A percentile compares a stretch with the other conserved stretches of the same genome.
Conservation (phyloP, 2,888 invertebrate genomes). For the Heteropelma amictum region DNA sequence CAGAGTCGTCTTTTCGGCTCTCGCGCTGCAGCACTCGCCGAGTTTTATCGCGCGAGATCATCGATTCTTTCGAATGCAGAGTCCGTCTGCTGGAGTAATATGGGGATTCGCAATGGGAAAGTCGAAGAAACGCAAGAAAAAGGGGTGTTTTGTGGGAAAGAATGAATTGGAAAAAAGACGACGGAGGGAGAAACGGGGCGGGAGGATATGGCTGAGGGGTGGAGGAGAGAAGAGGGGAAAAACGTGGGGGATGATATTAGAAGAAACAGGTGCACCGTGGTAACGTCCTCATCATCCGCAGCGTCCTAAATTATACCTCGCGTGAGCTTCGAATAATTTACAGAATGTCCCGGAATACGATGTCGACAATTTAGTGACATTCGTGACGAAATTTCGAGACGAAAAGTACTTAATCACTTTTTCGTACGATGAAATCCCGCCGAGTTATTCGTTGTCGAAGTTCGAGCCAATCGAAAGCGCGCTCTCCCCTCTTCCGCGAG, state of each 20-base stretch:
- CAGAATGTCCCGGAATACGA: too few species aligned
- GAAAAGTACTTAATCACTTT: too few species aligned
- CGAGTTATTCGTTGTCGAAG: too few species aligned
- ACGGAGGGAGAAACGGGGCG: not conserved
- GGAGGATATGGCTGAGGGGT: not conserved
- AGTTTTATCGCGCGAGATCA: slow-evolving; percentile 50
- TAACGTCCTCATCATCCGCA: slow-evolving; percentile 68
- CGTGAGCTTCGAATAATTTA: not conserved
- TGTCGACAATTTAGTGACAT: too few species aligned
- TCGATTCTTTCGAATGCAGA: slow-evolving; percentile 48
- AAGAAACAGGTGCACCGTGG: slow-evolving; percentile 69
- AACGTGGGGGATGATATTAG: slow-evolving; percentile 63
- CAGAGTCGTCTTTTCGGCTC: not conserved
- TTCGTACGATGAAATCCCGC: too few species aligned
- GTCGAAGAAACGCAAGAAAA: slow-evolving; percentile 1
- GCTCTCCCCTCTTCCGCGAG: too few species aligned
- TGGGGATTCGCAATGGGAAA: not conserved
- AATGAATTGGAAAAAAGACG: not conserved
- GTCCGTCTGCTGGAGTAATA: not conserved
- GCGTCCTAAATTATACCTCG: slow-evolving; percentile 65
- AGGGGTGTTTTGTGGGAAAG: not conserved
- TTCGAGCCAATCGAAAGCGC: too few species aligned
- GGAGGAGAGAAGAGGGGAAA: not conserved
- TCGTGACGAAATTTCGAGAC: too few species aligned
- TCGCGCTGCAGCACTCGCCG: not conserved